Evolutionary conservation across 1,140 invertebrate genomes (phyloP), one percentile per base, ranked within the genome.

Genomic region (Achroia grisella): DNA sequence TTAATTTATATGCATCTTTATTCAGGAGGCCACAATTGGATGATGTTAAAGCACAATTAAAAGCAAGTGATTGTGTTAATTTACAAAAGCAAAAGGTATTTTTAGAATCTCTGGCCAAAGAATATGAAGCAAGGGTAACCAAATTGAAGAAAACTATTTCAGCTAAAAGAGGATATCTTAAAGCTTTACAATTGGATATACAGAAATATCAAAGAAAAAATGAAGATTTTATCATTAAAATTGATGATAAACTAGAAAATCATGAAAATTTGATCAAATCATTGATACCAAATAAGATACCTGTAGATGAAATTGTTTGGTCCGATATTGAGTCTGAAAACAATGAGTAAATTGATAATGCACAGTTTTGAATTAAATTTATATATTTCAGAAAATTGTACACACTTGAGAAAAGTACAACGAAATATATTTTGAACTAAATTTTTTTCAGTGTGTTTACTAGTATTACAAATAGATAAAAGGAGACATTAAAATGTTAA

Each of bases 351-450:
- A 64, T 51, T 52, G 39, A 57, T 48, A 59, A 60, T 28, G 44
- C 42, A 47, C 40, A 45, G 33, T 71, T 52, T 56, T 76, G 70
- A 78, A 67, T 80, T 81, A 82, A 81, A 74, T 84, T 82, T 82
- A 84, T 82, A 23, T 23, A 82, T 82, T 84, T 84, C 80, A 71
- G 76, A 84, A 82, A 80, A 80, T 76, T 82, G 80, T 84, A 84
- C 80, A 84, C 70, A 79, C 68, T 66, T 71, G 73, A 79, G 75
- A 76, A 78, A 80, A 71, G 65, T 79, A 83, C 74, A 81, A 81
- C 71, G 70, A 78, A 80, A 73, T 63, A 68, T 69, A 71, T 65
- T 68, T 66, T 62, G 58, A 77, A 80, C 63, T 73, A 55, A 83
- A 69, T 65, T 63, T 48, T n/a, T 47, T 51, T 65, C 60, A 53